These are phyloP conservation scores for Amphilophus citrinellus DNA, from an alignment of 2,113 vertebrate species.

Conservation along the genomic window DNA sequence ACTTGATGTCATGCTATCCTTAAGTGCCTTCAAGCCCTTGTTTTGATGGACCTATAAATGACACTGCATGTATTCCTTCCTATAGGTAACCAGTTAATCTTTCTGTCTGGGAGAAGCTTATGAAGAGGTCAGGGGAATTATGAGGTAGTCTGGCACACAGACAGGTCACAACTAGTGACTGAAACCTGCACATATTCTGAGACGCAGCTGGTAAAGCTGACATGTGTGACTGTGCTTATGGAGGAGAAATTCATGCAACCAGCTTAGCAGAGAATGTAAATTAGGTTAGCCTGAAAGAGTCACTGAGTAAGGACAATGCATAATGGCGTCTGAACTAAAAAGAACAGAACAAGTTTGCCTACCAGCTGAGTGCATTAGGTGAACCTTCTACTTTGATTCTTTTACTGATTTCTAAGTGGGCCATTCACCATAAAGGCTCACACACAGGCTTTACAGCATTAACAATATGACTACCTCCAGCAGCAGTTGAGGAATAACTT, in stretches of 20 bases:
- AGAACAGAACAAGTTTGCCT: slow-evolving; percentile 7
- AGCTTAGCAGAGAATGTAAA: slow-evolving; percentile 21
- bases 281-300: slow-evolving; percentile 15
- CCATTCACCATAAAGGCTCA: slow-evolving; percentile 16
- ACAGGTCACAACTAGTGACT: background rate
- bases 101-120: background rate
- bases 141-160: background rate
- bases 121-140: slow-evolving; percentile 23
- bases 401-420: slow-evolving; percentile 18
- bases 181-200: background rate
- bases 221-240: background rate
- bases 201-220: slow-evolving; percentile 4
- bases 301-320: slow-evolving; percentile 31
- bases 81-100: slow-evolving; percentile 18
- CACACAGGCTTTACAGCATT: background rate
- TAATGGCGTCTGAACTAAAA: slow-evolving; percentile 44
- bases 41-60: slow-evolving; percentile 39
- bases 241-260: background rate
- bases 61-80: background rate
- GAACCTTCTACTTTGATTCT: slow-evolving; percentile 4
- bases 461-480: slow-evolving; percentile 2
- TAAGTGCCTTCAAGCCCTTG: background rate
- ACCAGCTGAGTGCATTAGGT: slow-evolving; percentile 14
- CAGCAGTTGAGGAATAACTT: slow-evolving; percentile 26
- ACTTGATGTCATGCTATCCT: slow-evolving; percentile 51